Conservation (phyloP, 2,113 vertebrate genomes). For the Phalacrocorax brasilianus region DNA sequence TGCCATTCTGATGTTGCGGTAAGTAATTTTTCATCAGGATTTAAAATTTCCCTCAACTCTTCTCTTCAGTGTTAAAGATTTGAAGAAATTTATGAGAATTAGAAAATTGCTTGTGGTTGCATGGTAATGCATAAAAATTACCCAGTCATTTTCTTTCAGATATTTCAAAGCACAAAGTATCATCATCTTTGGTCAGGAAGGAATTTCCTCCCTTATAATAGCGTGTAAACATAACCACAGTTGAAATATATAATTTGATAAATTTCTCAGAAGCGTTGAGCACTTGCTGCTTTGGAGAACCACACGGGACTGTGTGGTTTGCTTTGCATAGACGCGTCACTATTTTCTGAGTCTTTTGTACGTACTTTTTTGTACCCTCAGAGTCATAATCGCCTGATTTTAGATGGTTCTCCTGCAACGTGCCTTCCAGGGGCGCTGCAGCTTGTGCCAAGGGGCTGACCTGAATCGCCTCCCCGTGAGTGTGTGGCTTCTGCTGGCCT, state of each 20-base stretch:
- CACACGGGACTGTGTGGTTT: neutral
- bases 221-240: slow-evolving; percentile 3
- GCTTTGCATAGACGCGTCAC: neutral
- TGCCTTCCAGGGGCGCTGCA: neutral
- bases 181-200: slow-evolving; percentile 27
- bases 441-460: neutral
- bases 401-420: neutral
- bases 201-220: slow-evolving; percentile 42
- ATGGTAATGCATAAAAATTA: slow-evolving; percentile 48
- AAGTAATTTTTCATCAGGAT: neutral
- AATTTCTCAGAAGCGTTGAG: neutral
- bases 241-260: neutral
- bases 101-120: slow-evolving; percentile 51
- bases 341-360: neutral
- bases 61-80: neutral
- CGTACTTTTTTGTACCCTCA: neutral
- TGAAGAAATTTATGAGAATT: slow-evolving; percentile 16
- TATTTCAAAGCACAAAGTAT: slow-evolving; percentile 27
- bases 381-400: neutral
- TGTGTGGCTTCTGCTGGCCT: neutral
- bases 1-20: neutral
- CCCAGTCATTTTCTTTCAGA: slow-evolving; percentile 23
- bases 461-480: neutral
- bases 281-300: slow-evolving; percentile 3
- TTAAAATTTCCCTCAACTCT: neutral